Base-by-base conservation (phyloP, 2,888 invertebrate species). In the Ormyrus rosae region DNA sequence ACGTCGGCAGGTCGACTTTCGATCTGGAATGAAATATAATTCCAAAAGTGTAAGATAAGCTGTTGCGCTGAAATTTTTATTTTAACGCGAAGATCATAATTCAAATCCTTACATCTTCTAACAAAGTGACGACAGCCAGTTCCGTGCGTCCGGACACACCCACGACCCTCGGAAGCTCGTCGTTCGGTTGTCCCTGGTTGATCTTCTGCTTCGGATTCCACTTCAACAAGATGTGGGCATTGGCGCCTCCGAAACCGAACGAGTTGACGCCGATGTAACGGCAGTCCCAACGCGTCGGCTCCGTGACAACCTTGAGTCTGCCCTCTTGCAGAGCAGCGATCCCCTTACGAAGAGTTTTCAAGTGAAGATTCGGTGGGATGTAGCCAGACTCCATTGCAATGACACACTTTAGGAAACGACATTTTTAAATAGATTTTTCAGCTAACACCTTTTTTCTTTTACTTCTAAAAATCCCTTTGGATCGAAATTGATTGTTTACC, bases 231-330 rank as follows among this genome's bases (percentile, higher is more conserved):
- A 94, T 92, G 86, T 96, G 96, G 71, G 95, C 95, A 87, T 97
- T 97, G 6, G 96, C 95, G 0, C 98, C 98, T 53, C 98, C 98
- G 88, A 98, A 98, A 0, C 98, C 98, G 89, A 98, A 98, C n/a
- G 96, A 97, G 91, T 97, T 98, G 34, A 98, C 92, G 9, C 96
- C 97, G 48, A 95, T 94, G 63, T 84, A 81, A 34, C 96, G 96
- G 34, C 95, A 95, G 58, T 93, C 91, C 93, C 96, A 95, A 0
- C 93, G 93, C 48, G 91, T 94, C 88, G 92, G 93, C 63, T 94
- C 95, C 0, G 94, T 93, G 0, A 98, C 95, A 0, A 98, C 96
- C 84, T 93, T 87, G 63, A 95, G 89, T 61, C 94, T 91, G 0
- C 94, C 94, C 60, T 94, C 93, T 0, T 92, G 91, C 0, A 96